A percentile compares a stretch with the other conserved stretches of the same genome.
Evolutionary conservation across 2,888 invertebrate genomes (phyloP).

Genomic region (Operophtera brumata): DNA sequence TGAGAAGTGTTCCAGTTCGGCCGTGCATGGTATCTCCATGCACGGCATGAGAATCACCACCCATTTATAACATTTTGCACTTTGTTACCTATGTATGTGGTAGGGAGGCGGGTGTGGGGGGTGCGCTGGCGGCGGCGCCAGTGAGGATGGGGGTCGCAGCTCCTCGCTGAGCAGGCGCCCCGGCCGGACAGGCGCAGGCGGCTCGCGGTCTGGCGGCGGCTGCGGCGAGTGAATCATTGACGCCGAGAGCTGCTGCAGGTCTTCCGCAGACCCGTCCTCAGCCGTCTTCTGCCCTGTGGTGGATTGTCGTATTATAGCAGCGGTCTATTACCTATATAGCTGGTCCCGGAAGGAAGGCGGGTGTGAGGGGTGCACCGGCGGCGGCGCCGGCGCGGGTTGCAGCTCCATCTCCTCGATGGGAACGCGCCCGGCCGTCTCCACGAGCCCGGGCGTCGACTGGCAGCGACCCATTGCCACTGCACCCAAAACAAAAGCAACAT

Average conservation of each 20-base stretch:
- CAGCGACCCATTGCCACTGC: constrained; percentile 96
- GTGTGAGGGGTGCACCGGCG: constrained; percentile 65
- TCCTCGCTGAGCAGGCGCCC: constrained; percentile 82
- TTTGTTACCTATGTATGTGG: constrained; percentile 40
- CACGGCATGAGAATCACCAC: not conserved
- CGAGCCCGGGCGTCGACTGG: constrained; percentile 96
- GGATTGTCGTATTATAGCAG: constrained; percentile 14
- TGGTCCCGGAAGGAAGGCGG: constrained; percentile 79
- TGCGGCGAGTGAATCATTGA: not conserved
- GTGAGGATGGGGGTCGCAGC: constrained; percentile 45
- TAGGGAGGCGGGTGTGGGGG: constrained; percentile 33
- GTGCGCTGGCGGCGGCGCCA: constrained; percentile 47
- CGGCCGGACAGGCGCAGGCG: not conserved
- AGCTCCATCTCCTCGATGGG: constrained; percentile 86
- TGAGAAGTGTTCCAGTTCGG: too few relatives aligned
- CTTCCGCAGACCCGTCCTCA: constrained; percentile 59
- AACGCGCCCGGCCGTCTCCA: constrained; percentile 94
- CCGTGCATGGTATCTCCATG: too few relatives aligned
- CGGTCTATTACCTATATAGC: constrained; percentile 68
- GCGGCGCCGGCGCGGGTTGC: constrained; percentile 64
- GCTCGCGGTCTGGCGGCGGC: not conserved
- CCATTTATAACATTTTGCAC: not conserved
- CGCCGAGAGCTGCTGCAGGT: constrained; percentile 80
- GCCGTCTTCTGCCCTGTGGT: constrained; percentile 18
- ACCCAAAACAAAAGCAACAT: constrained; percentile 34